Percentiles rank a stretch among this genome's conserved stretches.
These are phyloP conservation scores for Eueides isabella DNA, from an alignment of 1,140 invertebrate species.

Conservation along the genomic window DNA sequence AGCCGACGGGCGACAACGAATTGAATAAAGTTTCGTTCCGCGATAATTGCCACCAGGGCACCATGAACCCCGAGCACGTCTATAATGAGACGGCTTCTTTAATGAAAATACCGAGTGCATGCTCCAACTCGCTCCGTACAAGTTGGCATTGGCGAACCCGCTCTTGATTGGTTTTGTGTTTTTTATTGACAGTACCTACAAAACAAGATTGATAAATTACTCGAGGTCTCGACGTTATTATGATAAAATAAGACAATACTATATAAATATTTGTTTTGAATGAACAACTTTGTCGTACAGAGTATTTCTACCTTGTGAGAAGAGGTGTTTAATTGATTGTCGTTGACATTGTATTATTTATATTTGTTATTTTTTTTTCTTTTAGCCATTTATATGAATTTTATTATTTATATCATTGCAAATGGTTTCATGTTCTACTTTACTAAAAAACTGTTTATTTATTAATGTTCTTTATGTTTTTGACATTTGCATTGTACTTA, in stretches of 20 bases:
- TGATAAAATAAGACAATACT: constrained; percentile 37
- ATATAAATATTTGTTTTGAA: constrained; percentile 29
- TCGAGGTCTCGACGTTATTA: constrained; percentile 33
- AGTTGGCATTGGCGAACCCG: constrained; percentile 40
- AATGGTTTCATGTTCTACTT: background rate
- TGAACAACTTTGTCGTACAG: constrained; percentile 16
- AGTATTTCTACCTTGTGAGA: background rate
- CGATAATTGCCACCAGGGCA: constrained; percentile 71
- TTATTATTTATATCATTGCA: background rate
- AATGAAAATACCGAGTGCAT: constrained; percentile 74
- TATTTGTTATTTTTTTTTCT: background rate
- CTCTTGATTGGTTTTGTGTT: constrained; percentile 29
- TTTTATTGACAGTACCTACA: constrained; percentile 38
- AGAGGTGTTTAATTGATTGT: background rate
- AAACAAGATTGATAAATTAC: constrained; percentile 43
- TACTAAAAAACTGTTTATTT: background rate
- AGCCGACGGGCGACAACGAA: constrained; percentile 63
- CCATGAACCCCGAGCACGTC: constrained; percentile 63
- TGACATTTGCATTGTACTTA: no score
- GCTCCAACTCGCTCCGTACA: constrained; percentile 45
- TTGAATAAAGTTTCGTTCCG: constrained; percentile 74
- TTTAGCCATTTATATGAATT: background rate
- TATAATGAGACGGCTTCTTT: constrained; percentile 79
- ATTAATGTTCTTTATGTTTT: background rate
- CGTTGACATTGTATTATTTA: background rate